phyloP scores from a whole-genome alignment of 30 jellyfish, hydroid and myxozoan species.

The Pseudorhiza aurosa region DNA sequence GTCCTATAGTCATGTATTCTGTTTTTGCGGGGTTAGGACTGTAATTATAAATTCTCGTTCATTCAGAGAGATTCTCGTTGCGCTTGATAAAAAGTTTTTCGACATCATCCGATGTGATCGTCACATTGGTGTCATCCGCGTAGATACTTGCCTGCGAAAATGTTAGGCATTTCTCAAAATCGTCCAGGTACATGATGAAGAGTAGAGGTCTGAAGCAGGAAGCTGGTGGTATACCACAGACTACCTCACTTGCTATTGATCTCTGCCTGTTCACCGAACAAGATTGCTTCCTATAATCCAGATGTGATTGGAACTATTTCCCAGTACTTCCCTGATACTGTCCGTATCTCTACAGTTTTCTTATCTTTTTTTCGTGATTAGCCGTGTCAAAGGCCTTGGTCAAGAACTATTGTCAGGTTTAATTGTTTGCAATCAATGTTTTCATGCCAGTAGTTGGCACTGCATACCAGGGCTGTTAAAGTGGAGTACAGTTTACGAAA shows the following conservation, averaged over 20 bases:
- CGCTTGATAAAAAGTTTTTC: not conserved
- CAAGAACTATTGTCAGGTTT: not conserved
- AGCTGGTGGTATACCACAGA: not conserved
- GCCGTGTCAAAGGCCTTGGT: not conserved
- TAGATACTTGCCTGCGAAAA: no score
- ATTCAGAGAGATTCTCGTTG: not conserved
- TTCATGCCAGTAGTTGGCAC: no score
- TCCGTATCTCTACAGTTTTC: not conserved
- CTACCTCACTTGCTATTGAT: not conserved
- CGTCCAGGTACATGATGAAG: no score
- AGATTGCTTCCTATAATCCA: not conserved
- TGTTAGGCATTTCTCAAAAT: no score
- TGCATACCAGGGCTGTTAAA: no score
- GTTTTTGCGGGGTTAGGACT: constrained; percentile 2
- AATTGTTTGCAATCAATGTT: not conserved
- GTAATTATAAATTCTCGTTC: not conserved
- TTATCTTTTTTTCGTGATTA: not conserved
- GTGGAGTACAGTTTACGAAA: no score
- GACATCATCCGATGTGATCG: not conserved
- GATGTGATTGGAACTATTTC: not conserved
- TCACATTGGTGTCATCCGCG: no score
- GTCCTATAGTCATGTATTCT: not conserved
- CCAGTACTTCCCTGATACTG: not conserved
- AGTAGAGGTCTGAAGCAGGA: not conserved
- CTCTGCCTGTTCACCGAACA: not conserved